These are phyloP conservation scores for Lepilemur ruficaudatus DNA, from an alignment of 2,797 vertebrate species.

Conservation along the genomic window DNA sequence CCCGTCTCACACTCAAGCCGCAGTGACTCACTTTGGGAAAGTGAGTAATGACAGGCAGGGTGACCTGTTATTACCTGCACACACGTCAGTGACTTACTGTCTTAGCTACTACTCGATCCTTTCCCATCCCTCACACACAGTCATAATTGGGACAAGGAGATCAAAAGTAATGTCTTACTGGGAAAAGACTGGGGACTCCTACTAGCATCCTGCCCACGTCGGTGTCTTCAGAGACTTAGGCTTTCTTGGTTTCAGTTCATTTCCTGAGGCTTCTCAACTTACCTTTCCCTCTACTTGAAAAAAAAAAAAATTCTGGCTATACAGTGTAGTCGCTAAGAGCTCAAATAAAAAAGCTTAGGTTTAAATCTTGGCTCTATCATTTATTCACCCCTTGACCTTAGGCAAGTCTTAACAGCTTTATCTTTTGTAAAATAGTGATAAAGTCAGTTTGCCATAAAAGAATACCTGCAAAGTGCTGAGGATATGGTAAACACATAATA, in stretches of 20 bases:
- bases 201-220: not conserved
- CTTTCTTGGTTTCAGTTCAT: not conserved
- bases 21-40: not conserved
- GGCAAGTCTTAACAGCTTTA: not conserved
- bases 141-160: not conserved
- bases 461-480: not conserved
- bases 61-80: not conserved
- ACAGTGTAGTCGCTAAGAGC: not conserved
- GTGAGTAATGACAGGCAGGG: not conserved
- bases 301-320: not conserved
- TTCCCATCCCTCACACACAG: not conserved
- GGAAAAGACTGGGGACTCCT: not conserved
- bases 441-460: conserved; percentile 20
- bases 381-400: not conserved
- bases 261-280: not conserved
- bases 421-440: not conserved
- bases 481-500: not conserved
- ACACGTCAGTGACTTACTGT: not conserved
- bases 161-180: not conserved
- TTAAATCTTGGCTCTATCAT: conserved; percentile 24
- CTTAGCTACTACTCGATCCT: not conserved
- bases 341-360: not conserved
- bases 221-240: not conserved
- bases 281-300: not conserved
- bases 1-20: not conserved